Conservation (phyloP, 1,140 invertebrate species). For the Drosophila varians region DNA sequence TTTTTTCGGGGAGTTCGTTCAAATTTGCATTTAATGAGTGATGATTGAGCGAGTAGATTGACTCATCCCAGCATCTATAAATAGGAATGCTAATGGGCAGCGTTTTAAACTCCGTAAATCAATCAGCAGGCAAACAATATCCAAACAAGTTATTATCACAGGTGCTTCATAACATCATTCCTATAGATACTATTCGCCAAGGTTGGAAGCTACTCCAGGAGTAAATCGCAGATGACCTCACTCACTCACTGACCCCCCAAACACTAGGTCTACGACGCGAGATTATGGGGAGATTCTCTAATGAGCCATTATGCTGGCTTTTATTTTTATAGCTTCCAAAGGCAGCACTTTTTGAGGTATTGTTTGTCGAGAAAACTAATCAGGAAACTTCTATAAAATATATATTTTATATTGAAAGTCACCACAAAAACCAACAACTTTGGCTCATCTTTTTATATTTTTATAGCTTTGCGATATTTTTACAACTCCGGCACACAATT, state of each 20-base stretch:
- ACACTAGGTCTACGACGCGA: not conserved
- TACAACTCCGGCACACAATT: not conserved
- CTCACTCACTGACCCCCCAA: not conserved
- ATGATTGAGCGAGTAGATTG: constrained; percentile 8
- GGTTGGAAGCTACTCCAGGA: constrained; percentile 11
- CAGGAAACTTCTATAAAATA: too few relatives aligned
- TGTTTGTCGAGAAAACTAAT: too few relatives aligned
- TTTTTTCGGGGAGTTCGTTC: constrained; percentile 1
- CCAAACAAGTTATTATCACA: constrained; percentile 32
- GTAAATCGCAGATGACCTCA: not conserved
- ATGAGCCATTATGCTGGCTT: not conserved
- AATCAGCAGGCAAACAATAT: constrained; percentile 17
- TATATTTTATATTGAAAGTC: constrained; percentile 3
- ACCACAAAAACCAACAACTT: not conserved
- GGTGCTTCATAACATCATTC: constrained; percentile 21
- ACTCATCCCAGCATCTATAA: constrained; percentile 20
- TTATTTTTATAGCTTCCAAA: not conserved
- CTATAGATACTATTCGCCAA: constrained; percentile 20
- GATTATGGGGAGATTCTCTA: not conserved
- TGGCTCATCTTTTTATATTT: not conserved
- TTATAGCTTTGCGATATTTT: not conserved
- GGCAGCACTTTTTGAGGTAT: too few relatives aligned
- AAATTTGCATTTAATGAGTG: constrained; percentile 26
- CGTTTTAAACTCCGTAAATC: constrained; percentile 29
- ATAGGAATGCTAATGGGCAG: constrained; percentile 31